Evolutionary conservation across 92 coral and sea anemone genomes (phyloP).

Genomic region (Bergia sp.): DNA sequence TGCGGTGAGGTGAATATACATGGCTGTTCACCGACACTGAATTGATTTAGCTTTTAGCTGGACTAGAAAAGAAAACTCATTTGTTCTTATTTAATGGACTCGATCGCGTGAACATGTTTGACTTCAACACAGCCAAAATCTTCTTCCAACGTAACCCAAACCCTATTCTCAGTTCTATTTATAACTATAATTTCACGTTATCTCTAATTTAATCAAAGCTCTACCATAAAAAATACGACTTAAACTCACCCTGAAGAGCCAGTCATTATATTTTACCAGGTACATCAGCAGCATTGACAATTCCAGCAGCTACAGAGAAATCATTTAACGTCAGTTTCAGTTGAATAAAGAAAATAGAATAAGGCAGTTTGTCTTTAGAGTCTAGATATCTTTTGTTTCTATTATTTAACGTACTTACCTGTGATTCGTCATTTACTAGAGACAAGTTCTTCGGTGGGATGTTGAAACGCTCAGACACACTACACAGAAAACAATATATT

Average conservation of each 20-base stretch:
- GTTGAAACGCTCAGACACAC: constrained; percentile 81
- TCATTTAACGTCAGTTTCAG: background rate
- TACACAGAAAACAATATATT: constrained; percentile 16
- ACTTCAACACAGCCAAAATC: too few species aligned
- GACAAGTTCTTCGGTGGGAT: constrained; percentile 83
- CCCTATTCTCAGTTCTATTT: background rate
- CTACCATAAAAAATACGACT: background rate
- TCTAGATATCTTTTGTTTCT: background rate
- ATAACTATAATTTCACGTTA: background rate
- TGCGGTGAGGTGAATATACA: too few species aligned
- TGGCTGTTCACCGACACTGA: too few species aligned
- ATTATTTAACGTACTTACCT: constrained; percentile 54
- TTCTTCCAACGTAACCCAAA: background rate
- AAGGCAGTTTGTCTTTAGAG: background rate
- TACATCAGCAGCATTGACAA: constrained; percentile 94
- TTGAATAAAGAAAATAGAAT: background rate
- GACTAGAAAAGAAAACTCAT: too few species aligned
- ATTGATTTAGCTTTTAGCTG: too few species aligned
- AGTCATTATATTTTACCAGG: constrained; percentile 84
- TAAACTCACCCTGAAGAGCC: constrained; percentile 85
- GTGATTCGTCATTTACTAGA: constrained; percentile 79
- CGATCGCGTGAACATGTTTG: too few species aligned
- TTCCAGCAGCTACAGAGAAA: constrained; percentile 78
- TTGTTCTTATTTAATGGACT: too few species aligned
- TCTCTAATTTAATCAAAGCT: background rate